A percentile compares a stretch with the other conserved stretches of the same genome.
These are phyloP conservation scores for Pachycephala philippinensis DNA, from an alignment of 2,113 vertebrate species.

Conservation along the genomic window DNA sequence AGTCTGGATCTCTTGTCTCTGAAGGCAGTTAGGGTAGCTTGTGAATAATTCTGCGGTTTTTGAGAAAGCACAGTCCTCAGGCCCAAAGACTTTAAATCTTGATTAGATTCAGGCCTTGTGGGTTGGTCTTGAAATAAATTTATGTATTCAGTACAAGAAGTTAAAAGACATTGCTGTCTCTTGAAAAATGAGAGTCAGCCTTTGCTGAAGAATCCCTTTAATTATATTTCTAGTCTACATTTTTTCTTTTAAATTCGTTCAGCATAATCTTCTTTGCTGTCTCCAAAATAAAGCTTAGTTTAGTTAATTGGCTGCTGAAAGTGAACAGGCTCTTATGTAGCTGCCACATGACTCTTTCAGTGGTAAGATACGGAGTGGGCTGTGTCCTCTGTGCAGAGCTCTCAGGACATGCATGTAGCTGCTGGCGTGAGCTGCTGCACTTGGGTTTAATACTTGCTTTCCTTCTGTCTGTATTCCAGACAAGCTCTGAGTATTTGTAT, in stretches of 20 bases:
- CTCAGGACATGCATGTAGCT: background rate
- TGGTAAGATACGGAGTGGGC: background rate
- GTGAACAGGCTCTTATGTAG: background rate
- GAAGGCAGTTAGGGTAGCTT: background rate
- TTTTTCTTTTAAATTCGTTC: background rate
- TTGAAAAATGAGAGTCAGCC: background rate
- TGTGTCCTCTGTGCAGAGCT: background rate
- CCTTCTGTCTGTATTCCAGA: background rate
- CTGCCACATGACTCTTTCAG: background rate
- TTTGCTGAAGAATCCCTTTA: background rate
- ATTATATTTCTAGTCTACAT: background rate
- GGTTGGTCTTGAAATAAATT: background rate
- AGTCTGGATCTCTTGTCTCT: background rate
- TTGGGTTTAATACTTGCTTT: background rate
- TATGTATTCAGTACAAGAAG: background rate
- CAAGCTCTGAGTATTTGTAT: background rate
- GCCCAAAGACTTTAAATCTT: slow-evolving; percentile 8
- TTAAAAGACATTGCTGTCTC: background rate
- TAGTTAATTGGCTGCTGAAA: background rate
- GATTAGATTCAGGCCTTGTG: background rate
- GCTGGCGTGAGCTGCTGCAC: background rate
- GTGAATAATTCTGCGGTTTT: background rate
- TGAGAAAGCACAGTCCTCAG: background rate
- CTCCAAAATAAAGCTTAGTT: background rate
- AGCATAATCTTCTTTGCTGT: background rate